Evolutionary conservation across 2,113 vertebrate genomes (phyloP).

Genomic region (Piprites chloris): DNA sequence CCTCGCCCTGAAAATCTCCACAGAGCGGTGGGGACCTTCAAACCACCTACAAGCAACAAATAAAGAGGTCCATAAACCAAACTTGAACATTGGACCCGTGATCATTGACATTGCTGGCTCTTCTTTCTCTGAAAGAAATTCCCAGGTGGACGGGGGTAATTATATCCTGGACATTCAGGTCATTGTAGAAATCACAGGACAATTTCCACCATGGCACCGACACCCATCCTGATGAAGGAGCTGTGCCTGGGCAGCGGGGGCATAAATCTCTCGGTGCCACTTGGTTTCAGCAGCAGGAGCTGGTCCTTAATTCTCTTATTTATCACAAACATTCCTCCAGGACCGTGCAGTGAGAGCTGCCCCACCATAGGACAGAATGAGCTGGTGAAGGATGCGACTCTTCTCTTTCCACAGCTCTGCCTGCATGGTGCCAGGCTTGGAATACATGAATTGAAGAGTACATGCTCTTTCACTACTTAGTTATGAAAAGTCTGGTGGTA

Average conservation of each 20-base stretch:
- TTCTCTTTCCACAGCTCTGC: neutral
- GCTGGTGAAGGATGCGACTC: neutral
- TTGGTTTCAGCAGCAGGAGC: neutral
- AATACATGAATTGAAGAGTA: neutral
- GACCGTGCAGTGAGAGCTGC: rapidly evolving
- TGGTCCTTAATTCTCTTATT: neutral
- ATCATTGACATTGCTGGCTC: rapidly evolving
- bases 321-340: neutral
- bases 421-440: neutral
- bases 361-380: neutral
- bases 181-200: neutral
- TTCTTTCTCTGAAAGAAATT: neutral
- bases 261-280: rapidly evolving
- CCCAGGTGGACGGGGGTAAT: no score
- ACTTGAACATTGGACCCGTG: rapidly evolving
- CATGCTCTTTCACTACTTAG: neutral
- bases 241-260: neutral
- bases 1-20: no score
- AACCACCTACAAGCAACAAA: no score
- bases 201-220: rapidly evolving
- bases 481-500: neutral
- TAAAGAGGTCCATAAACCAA: neutral
- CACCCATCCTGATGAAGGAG: neutral
- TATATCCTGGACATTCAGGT: neutral
- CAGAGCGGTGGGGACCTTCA: no score